Evolutionary conservation across 2,888 invertebrate species (phyloP).

Genomic region (Cantharis lateralis): DNA sequence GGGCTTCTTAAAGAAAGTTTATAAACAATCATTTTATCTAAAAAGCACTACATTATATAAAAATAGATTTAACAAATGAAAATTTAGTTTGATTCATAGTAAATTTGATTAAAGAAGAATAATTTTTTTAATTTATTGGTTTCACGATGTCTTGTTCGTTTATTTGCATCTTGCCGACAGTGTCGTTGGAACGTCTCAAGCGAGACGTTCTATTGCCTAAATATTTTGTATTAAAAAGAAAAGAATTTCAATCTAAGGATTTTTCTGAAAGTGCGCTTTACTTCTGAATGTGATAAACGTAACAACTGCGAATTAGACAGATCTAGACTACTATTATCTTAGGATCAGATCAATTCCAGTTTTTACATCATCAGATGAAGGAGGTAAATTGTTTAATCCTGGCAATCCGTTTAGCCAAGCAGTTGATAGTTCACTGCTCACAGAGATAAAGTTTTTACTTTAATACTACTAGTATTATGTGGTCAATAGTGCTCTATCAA

Average conservation of each 20-base stretch:
- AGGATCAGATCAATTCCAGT: neutral
- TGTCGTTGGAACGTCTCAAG: neutral
- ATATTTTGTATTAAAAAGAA: neutral
- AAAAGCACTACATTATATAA: neutral
- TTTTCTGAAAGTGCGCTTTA: neutral
- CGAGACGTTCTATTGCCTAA: neutral
- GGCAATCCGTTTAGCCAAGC: neutral
- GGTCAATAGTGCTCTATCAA: no score
- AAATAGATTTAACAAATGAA: neutral
- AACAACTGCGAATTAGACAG: no score
- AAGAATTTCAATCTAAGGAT: neutral
- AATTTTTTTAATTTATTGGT: neutral
- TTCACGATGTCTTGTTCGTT: neutral
- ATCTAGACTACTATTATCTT: no score
- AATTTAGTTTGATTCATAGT: neutral
- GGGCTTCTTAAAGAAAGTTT: neutral
- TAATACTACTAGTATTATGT: no score
- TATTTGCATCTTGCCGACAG: neutral
- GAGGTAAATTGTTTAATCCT: neutral
- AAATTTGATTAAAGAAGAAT: neutral
- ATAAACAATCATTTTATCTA: neutral
- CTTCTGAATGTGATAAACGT: neutral
- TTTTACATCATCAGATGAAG: neutral
- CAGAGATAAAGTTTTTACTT: no score
- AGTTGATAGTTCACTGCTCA: neutral